phyloP scores from a whole-genome alignment of 1,140 invertebrate genomes.

The Calephelis virginiensis region DNA sequence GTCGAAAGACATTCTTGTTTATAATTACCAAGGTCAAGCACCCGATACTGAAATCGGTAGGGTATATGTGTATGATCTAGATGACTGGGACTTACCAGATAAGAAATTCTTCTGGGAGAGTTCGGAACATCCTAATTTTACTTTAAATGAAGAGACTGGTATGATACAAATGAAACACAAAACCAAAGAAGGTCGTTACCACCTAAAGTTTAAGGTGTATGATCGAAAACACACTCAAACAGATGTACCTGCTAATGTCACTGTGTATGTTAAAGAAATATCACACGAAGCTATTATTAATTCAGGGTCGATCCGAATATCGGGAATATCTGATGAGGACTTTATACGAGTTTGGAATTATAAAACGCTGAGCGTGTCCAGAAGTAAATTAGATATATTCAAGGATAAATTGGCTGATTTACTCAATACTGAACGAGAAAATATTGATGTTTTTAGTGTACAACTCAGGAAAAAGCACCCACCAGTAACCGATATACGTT shows the following conservation, averaged over 20 bases:
- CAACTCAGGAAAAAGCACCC: slow-evolving; percentile 91
- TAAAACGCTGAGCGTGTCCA: slow-evolving; percentile 88
- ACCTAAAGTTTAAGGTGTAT: slow-evolving; percentile 94
- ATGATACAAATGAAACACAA: slow-evolving; percentile 97
- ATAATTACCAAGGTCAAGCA: slow-evolving; percentile 96
- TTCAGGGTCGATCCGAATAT: slow-evolving; percentile 95
- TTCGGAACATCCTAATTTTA: slow-evolving; percentile 90
- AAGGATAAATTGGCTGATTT: slow-evolving; percentile 92
- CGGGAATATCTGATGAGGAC: slow-evolving; percentile 97
- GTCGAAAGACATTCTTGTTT: slow-evolving; percentile 97
- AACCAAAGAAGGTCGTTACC: slow-evolving; percentile 90
- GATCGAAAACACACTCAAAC: slow-evolving; percentile 96
- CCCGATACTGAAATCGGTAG: slow-evolving; percentile 95
- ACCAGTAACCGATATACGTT: slow-evolving; percentile 94
- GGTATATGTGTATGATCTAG: slow-evolving; percentile 97
- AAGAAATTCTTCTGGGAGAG: slow-evolving; percentile 97
- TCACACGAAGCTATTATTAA: slow-evolving; percentile 96
- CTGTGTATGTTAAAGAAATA: slow-evolving; percentile 95
- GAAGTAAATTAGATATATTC: slow-evolving; percentile 93
- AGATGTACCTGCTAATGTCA: slow-evolving; percentile 94
- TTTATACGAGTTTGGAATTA: slow-evolving; percentile 97
- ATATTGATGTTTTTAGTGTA: slow-evolving; percentile 97
- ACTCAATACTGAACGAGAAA: slow-evolving; percentile 89
- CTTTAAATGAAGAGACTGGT: slow-evolving; percentile 93
- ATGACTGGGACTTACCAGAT: slow-evolving; percentile 98